Percentiles rank a stretch among this genome's conserved stretches.
phyloP scores from a whole-genome alignment of 2,888 invertebrate species.

The Dicyrtoma fusca region DNA sequence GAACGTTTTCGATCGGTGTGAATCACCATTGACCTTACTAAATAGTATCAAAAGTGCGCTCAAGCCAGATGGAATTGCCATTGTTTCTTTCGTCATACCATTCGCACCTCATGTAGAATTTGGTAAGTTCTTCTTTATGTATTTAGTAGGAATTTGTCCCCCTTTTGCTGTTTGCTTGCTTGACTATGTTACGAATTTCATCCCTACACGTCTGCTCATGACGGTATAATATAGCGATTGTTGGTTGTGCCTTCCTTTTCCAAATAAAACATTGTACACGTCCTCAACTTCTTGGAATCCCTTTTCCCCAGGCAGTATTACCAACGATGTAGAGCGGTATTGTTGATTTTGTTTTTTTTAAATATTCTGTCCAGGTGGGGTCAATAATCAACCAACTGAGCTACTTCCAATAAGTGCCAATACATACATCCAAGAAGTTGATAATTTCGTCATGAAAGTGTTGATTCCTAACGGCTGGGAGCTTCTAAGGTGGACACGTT shows the following conservation, averaged over 20 bases:
- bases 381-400: constrained; percentile 69
- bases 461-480: constrained; percentile 72
- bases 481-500: constrained; percentile 81
- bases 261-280: no score
- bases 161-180: no score
- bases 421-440: constrained; percentile 78
- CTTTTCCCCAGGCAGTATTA: no score
- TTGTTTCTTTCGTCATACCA: constrained; percentile 92
- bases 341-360: constrained; percentile 12
- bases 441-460: constrained; percentile 69
- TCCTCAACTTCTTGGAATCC: no score
- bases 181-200: no score
- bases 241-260: no score
- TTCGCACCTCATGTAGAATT: constrained; percentile 92
- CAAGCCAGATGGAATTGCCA: constrained; percentile 72
- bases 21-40: constrained; percentile 78
- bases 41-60: constrained; percentile 73
- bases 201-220: no score
- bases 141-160: no score
- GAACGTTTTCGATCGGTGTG: constrained; percentile 92
- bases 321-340: no score
- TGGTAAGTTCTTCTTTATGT: constrained; percentile 69
- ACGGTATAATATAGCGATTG: no score
- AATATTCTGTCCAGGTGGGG: constrained; percentile 18
- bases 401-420: constrained; percentile 69